Evolutionary conservation across 2,888 invertebrate species (phyloP), one percentile per base, ranked within the genome.

Genomic region (Eupelmus urozonus): DNA sequence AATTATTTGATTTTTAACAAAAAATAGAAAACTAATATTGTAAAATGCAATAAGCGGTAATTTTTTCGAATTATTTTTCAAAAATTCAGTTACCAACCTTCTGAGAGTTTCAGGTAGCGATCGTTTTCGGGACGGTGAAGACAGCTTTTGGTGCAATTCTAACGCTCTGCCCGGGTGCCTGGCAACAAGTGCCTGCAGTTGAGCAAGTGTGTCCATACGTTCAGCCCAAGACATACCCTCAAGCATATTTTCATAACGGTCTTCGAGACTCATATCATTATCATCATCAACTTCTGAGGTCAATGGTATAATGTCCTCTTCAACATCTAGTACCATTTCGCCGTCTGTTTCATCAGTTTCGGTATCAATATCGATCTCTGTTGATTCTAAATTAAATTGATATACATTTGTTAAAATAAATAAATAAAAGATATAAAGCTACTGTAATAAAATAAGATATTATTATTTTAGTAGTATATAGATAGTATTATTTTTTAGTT

Each of bases 121-220:
- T 51, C 96, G 92, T 72, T 95, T 93, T n/a, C 96, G 92, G 0
- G 96, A 95, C 0, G 98, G 98, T 62, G 96, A 97, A 0, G 97
- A 97, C 0, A 99, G 91, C 88, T 98, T 98, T 83, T 97, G 97
- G 89, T 98, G 98, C 59, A 98, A 91, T 83, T 98, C 96, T 78
- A 97, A 93, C 0, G 97, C 97, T 71, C 98, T 92, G 69, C 97
- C 98, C 0, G 98, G 98, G 88, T 97, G 96, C n/a, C 98, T 92
- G 0, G 95, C 95, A 0, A 95, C 95, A 27, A 96, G 90, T 0
- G 94, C 96, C 83, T 96, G 94, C 18, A 96, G 87, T 1, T 94
- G 95, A 1, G 95, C 95, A 83, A 96, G 90, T 7, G 94, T 95
- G 82, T 96, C 96, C 76, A 96, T 94, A 18, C 97, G 91, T 82